Percentiles rank a stretch among this genome's conserved stretches.
These are phyloP conservation scores for Catostomus latipinnis DNA, from an alignment of 2,797 vertebrate species.

Conservation along the genomic window DNA sequence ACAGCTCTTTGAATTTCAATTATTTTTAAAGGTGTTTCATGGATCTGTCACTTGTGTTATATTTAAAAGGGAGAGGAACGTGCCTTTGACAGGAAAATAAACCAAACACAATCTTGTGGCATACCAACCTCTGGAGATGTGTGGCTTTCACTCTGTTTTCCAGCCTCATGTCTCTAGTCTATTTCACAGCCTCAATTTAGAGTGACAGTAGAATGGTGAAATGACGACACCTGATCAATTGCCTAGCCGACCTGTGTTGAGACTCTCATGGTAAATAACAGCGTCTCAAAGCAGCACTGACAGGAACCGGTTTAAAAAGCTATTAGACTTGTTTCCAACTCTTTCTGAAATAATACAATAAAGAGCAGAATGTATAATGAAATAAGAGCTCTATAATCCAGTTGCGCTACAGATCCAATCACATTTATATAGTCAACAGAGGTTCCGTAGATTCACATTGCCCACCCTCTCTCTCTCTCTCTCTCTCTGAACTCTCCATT, in stretches of 20 bases:
- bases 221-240: constrained; percentile 42
- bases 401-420: constrained; percentile 49
- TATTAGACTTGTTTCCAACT: constrained; percentile 75
- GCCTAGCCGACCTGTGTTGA: neutral
- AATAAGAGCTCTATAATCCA: constrained; percentile 74
- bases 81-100: constrained; percentile 16
- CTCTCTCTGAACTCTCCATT: constrained; percentile 62
- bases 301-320: constrained; percentile 74
- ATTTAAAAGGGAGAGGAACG: neutral
- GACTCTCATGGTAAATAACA: constrained; percentile 52
- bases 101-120: neutral
- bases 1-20: constrained; percentile 54
- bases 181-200: constrained; percentile 5
- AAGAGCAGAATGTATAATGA: constrained; percentile 71
- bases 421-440: constrained; percentile 66
- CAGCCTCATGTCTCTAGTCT: constrained; percentile 6
- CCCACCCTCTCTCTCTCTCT: constrained; percentile 62
- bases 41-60: constrained; percentile 10
- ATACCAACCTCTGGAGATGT: neutral
- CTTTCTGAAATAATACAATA: constrained; percentile 71
- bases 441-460: constrained; percentile 23
- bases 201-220: constrained; percentile 32
- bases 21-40: constrained; percentile 24
- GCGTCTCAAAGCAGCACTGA: constrained; percentile 66
- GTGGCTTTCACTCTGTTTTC: neutral